phyloP scores from a whole-genome alignment of 2,113 vertebrate genomes.

The Cottus gobio region DNA sequence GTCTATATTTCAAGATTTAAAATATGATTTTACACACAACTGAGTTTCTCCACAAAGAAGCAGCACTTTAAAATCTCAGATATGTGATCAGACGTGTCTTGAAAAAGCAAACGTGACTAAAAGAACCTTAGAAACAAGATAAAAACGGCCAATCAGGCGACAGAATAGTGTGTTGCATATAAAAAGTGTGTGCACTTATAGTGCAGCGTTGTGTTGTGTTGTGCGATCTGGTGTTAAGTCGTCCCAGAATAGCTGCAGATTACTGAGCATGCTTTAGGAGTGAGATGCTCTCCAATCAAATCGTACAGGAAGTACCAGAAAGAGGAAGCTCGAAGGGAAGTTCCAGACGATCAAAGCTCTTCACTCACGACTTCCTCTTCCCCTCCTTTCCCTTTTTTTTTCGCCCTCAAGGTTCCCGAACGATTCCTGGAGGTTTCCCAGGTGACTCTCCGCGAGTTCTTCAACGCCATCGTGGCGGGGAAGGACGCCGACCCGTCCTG shows the following conservation, averaged over 20 bases:
- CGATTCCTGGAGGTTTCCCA: conserved; percentile 98
- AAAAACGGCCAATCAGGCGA: background rate
- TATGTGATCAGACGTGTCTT: background rate
- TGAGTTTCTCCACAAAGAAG: background rate
- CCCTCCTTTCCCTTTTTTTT: conserved; percentile 72
- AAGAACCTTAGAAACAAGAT: background rate
- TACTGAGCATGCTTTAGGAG: background rate
- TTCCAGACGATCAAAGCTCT: background rate
- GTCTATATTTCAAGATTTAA: background rate
- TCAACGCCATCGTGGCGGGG: conserved; percentile 98
- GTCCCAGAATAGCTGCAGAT: background rate
- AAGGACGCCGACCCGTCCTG: conserved; percentile 99
- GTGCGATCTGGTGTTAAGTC: background rate
- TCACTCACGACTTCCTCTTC: conserved; percentile 8
- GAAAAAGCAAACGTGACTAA: background rate
- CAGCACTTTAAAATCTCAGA: background rate
- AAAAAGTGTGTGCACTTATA: background rate
- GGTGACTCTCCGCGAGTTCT: conserved; percentile 99
- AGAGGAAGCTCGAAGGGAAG: background rate
- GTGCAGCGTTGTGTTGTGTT: no score
- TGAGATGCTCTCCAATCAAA: background rate
- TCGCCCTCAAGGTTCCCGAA: conserved; percentile 91
- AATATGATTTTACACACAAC: background rate
- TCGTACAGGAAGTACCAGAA: conserved; percentile 16
- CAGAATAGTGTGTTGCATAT: background rate